Evolutionary conservation across 2,888 invertebrate genomes (phyloP), one percentile per base, ranked within the genome.

Genomic region (Antitype chi): DNA sequence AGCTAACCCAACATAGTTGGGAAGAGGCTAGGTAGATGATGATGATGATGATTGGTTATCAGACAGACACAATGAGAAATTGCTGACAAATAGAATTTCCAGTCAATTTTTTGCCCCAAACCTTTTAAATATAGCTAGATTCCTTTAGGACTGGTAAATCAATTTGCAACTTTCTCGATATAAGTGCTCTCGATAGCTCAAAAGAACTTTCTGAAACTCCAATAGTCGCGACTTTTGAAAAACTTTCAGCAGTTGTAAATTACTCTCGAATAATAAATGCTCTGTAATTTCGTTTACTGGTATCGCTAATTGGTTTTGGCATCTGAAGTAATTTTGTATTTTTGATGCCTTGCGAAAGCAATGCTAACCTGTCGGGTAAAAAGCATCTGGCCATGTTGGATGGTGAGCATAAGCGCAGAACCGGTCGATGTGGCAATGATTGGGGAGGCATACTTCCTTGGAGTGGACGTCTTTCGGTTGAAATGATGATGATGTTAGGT

Each of bases 181-280:
- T 64, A 87, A 82, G 74, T 74, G 75, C 67, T 53, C 73, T 77
- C 53, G 74, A 76, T 74, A 68, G 71, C 68, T 74, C 67, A 53
- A 77, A 73, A 69, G 77, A 77, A 87, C 75, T 85, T 87, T 72
- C 47, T 23, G 62, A 72, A 87, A 87, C 77, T 87, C 71, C 70
- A 78, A 80, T 76, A 82, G 77, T 85, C 47, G 75, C 71, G 64
- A 87, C 79, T 79, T 81, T 76, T 68, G 66, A 32, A 62, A 55
- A 76, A 85, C 74, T 86, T 87, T 80, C 47, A 68, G 62, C 60
- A 66, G 60, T 80, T 85, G 74, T 57, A 80, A 80, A 76, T 86
- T 82, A 85, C 28, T 69, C 63, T 74, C n/a, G n/a, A 75, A 80
- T 76, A 74, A 77, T 75, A 70, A 81, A 85, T 79, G 55, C 59